Evolutionary conservation across 2,797 vertebrate genomes (phyloP), one percentile per base, ranked within the genome.

Genomic region (Aplochiton taeniatus): DNA sequence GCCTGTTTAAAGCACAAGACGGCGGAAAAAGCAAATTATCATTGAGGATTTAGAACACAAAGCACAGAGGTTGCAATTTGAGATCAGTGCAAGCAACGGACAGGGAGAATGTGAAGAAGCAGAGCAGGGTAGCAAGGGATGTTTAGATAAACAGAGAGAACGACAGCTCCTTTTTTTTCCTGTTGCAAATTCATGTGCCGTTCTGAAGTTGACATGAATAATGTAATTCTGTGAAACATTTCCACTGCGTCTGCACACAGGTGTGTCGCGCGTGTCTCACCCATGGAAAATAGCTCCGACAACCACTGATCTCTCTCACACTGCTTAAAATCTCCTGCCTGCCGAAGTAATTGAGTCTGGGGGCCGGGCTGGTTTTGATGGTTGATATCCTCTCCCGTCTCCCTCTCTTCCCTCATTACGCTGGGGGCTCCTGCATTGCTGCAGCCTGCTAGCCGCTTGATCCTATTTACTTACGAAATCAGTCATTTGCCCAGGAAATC

Each of bases 401-500:
- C 47, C 14, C n/a, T 47, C 18, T 49, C 18, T 11, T 14, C 12
- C 11, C 56, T 17, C 64, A 56, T 46, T 44, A 8, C 18, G 7
- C 43, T 9, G 42, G 56, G 54, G 56, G 42, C 41, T 20, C 11
- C 52, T n/a, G n/a, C 52, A 50, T 14, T 14, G 55, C 55, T 17
- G 46, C n/a, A 59, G 43, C 58, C 11, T 46, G 16, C 12, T 4
- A 4, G 57, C 42, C 46, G 16, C 43, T 17, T 57, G 41, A 45
- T 42, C 41, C 45, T 52, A 19, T 66, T 60, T 70, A 58, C 45
- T 51, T 45, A 52, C 14, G 11, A 13, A n/a, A 31, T 54, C 45
- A 20, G 53, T 17, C 16, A 66, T 66, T 50, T 62, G 58, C 58
- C 56, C 5, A n/a, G 41, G 49, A 68, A 68, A 68, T 65, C 44